Percentiles rank a stretch among this genome's conserved stretches.
Conservation (phyloP, 2,888 invertebrate species). For the Caenorhabditis uteleia region DNA sequence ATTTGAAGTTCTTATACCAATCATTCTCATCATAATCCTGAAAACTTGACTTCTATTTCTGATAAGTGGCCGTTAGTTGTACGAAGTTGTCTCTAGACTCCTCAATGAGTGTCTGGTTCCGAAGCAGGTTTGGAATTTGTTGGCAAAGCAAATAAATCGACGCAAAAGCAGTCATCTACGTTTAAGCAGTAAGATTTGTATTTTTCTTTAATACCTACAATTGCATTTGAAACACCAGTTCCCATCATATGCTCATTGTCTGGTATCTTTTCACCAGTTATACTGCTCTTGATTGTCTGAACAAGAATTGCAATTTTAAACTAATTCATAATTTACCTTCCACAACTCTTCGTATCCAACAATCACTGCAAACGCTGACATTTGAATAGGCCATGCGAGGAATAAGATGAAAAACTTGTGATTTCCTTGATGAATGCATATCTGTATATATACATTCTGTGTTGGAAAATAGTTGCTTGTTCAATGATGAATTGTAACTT, state of each 20-base stretch:
- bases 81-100: conserved; percentile 16
- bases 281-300: neutral
- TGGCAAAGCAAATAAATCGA: conserved; percentile 27
- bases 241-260: conserved; percentile 25
- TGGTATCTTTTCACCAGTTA: conserved; percentile 9
- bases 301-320: neutral
- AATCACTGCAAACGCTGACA: conserved; percentile 34
- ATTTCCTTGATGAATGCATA: conserved; percentile 45
- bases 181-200: neutral
- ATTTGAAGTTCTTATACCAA: conserved; percentile 26
- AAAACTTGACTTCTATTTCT: conserved; percentile 1
- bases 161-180: conserved; percentile 31
- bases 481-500: neutral
- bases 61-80: neutral
- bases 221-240: conserved; percentile 38
- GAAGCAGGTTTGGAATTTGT: conserved; percentile 34
- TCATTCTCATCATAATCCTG: conserved; percentile 21
- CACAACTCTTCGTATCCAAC: conserved; percentile 24
- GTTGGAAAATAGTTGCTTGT: neutral
- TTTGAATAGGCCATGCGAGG: conserved; percentile 35
- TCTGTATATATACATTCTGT: conserved; percentile 23
- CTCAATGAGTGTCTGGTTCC: conserved; percentile 45
- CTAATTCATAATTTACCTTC: conserved; percentile 1
- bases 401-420: conserved; percentile 49
- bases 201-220: conserved; percentile 5